Evolutionary conservation across 2,797 vertebrate genomes (phyloP), one percentile per base, ranked within the genome.

Genomic region (Sphenopsis melanotis): DNA sequence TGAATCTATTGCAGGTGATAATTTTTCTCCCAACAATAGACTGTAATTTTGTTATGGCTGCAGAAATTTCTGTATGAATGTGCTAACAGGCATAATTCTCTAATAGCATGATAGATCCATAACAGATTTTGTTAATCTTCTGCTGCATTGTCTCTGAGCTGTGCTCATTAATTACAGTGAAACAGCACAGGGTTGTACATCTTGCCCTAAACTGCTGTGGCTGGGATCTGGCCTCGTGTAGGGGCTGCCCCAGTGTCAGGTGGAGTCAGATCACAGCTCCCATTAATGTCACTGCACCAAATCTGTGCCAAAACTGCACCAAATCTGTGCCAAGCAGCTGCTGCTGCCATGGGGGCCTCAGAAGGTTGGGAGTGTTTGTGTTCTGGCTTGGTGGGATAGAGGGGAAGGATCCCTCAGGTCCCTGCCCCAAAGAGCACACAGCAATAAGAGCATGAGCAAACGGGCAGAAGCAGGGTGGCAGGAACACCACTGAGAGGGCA

Each of bases 341-440:
- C 23, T 66, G 52, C 39, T 90, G n/a, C 10, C 0, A 0, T 3
- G 8, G 49, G 12, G 11, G 50, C 50, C 39, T 11, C 5, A 4
- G 21, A 6, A 57, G 19, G 4, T 14, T 29, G 34, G 69, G 26
- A 41, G 15, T 14, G 10, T 65, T 75, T 76, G 20, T n/a, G 23
- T 29, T 13, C 39, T 66, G 52, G 16, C 12, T 36, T 27, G 15
- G 0, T 3, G 12, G 41, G 56, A 5, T 0, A 30, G 37, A 78
- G 15, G 23, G 13, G 6, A 56, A 53, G 0, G 2, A 44, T 18
- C 27, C 15, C 2, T 26, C 34, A 21, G 12, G 24, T 39, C 17
- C 18, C 32, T 75, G 61, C n/a, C 46, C 46, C 37, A 7, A 26
- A 22, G 37, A 52, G 18, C 9, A 29, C 5, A 6, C 3, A 16